Percentiles rank a stretch among this genome's conserved stretches.
These are phyloP conservation scores for Myodes glareolus DNA, from an alignment of 2,113 vertebrate species.

Conservation along the genomic window DNA sequence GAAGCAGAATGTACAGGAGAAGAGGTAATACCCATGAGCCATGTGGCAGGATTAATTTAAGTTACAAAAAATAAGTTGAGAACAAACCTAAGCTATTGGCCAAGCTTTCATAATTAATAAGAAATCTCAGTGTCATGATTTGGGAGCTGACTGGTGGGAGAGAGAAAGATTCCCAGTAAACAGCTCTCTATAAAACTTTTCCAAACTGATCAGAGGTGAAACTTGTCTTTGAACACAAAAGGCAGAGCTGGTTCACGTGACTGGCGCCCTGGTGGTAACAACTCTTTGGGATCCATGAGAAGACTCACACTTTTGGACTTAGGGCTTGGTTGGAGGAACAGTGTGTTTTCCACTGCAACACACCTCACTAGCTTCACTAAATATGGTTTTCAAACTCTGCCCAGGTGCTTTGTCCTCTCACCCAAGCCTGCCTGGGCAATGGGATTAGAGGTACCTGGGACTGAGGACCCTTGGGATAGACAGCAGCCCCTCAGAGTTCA, in stretches of 20 bases:
- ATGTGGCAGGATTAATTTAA: background rate
- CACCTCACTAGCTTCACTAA: background rate
- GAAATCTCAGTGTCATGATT: background rate
- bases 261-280: background rate
- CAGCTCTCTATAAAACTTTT: background rate
- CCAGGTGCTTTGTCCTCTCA: background rate
- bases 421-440: too few species aligned
- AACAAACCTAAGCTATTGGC: background rate
- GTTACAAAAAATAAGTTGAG: background rate
- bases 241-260: background rate
- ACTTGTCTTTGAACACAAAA: background rate
- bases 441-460: too few species aligned
- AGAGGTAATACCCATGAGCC: fast-evolving
- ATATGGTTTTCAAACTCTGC: background rate
- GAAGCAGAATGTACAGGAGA: background rate
- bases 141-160: background rate
- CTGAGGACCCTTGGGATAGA: background rate
- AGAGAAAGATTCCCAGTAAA: background rate
- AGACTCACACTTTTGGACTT: too few species aligned
- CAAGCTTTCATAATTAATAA: background rate
- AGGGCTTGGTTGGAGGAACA: background rate
- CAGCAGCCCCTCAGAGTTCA: background rate
- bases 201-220: background rate
- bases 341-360: background rate
- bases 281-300: background rate